Base-by-base conservation (phyloP, 1,140 invertebrate genomes). In the Aphis gossypii region DNA sequence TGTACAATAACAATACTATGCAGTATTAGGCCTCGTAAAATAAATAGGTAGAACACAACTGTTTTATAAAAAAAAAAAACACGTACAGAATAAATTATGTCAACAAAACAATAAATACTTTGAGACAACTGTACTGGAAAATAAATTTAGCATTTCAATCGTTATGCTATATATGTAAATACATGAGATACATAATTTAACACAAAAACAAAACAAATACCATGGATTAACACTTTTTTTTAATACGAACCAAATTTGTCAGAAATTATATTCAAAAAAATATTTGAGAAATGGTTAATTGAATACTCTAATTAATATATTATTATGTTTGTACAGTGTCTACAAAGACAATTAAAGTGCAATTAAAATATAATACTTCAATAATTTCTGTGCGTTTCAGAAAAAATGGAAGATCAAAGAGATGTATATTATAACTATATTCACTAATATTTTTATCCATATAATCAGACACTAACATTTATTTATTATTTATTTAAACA, bases 11-110 rank as follows among this genome's bases (percentile, higher is more conserved):
- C 92, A 83, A 93, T 41, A 56, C 44, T 30, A 56, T 20, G 46
- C 68, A 96, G 48, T 51, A 51, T 3, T 96, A 95, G 95, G 93
- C 54, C 54, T 7, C 30, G 48, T 89, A 89, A 56, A 38, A 89
- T 54, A 89, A n/a, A 18, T 48, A 86, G 23, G 44, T 95, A 94
- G 94, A 94, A 92, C 92, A 41, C 48, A 82, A 83, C 48, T 90
- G 60, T 76, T 87, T 23, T 93, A 93, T 90, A 60, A 90, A 35
- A 60, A 60, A 9, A 60, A 90, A 90, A 90, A 68, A 68, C 56
- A 90, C 89, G 56, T 68, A 60, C 89, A 21, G 54, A n/a, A 90
- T 90, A n/a, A 68, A 90, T 90, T 90, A 90, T 20, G 56, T 68
- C 44, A 20, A 90, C 54, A 76, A 76, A 76, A 90, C 4, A 90